These are phyloP conservation scores for Druon quercuslanigerum DNA, from an alignment of 1,140 invertebrate species.

Conservation along the genomic window DNA sequence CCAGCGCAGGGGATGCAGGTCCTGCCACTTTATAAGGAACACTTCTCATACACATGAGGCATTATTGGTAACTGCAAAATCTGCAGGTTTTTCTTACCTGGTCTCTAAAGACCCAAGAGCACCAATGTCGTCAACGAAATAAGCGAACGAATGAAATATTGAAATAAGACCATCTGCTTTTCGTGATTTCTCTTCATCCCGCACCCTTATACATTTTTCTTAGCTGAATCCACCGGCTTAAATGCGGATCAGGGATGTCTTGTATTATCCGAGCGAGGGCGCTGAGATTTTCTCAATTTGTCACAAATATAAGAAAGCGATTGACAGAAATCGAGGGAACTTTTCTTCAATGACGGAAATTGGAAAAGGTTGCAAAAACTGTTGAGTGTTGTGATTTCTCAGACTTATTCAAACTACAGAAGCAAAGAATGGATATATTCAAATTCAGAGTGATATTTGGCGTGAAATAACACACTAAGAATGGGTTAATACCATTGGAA, in stretches of 20 bases:
- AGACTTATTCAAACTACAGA: too few species aligned
- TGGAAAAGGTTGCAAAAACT: too few species aligned
- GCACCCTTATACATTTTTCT: not conserved
- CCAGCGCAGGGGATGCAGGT: not conserved
- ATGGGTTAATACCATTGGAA: too few species aligned
- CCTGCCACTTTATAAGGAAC: conserved; percentile 1
- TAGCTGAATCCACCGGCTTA: conserved; percentile 1
- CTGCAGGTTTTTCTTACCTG: not conserved
- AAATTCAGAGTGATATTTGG: too few species aligned
- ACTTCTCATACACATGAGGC: not conserved
- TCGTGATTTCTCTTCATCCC: not conserved
- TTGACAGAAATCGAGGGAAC: too few species aligned
- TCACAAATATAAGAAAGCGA: too few species aligned
- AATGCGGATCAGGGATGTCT: not conserved
- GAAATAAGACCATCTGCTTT: conserved; percentile 50
- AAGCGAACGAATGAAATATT: conserved; percentile 63
- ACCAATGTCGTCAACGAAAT: conserved; percentile 56
- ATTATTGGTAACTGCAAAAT: conserved; percentile 1
- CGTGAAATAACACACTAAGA: too few species aligned
- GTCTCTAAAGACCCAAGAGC: conserved; percentile 52
- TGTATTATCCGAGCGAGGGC: not conserved
- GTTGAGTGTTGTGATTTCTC: too few species aligned
- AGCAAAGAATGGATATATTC: too few species aligned
- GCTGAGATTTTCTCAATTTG: too few species aligned
- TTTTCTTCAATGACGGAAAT: too few species aligned